Base-by-base conservation (phyloP, 2,888 invertebrate genomes). In the Lycaena phlaeas region DNA sequence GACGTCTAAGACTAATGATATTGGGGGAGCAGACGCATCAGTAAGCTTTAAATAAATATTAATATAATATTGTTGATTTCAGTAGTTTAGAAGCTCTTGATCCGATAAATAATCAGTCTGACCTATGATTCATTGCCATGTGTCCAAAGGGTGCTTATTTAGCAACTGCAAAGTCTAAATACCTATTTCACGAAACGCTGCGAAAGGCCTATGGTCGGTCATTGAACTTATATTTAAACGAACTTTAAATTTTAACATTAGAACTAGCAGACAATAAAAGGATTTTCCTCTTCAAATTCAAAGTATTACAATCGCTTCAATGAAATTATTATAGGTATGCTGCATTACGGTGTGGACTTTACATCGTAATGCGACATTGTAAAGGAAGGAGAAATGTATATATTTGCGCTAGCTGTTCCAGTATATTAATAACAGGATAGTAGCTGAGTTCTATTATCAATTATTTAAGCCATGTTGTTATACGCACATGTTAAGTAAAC, bases 161-260 rank as follows among this genome's bases (percentile, higher is more conserved):
- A 34, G 34, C 34, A 34, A 34, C 15, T 22, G 25, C 14, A 11
- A n/a, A 36, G 12, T 10, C 39, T 40, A 40, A 31, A 17, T 34
- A 18, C 25, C 30, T 40, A 31, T 15, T 30, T 15, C 25, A 14
- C 26, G 28, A 38, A 4, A 30, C 25, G 22, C 37, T 18, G 38
- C 30, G 30, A 26, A 14, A 30, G 39, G 25, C 11, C 26, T 31
- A 31, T 26, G 26, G 15, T 30, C 30, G 26, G 31, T 40, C 30
- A 11, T 40, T 40, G 25, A 26, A 30, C 30, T 39, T 39, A 12
- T 14, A 25, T 26, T 26, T 26, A 30, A 31, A 25, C 15, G 14
- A n/a, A n/a, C n/a, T n/a, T n/a, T n/a, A n/a, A n/a, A n/a, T 12
- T 15, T 22, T 39, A 22, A 25, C 18, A 10, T 38, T 15, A 18